phyloP scores from a whole-genome alignment of 1,140 invertebrate species.

The Propsilocerus akamusi region DNA sequence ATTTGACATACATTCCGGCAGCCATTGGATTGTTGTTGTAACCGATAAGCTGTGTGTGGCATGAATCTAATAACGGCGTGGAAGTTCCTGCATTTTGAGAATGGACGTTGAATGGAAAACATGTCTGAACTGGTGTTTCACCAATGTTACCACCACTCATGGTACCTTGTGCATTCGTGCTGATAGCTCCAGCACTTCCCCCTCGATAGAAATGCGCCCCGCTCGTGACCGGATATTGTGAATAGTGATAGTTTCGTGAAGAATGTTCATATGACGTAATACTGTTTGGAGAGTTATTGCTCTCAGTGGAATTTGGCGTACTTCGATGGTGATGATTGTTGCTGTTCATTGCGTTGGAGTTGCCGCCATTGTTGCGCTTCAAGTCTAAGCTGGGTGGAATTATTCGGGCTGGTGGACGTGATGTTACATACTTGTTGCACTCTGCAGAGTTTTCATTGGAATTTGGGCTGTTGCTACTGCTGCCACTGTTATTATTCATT shows the following conservation, averaged over 20 bases:
- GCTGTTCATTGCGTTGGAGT: background rate
- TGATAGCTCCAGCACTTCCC: background rate
- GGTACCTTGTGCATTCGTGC: background rate
- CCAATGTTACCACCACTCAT: background rate
- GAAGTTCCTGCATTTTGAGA: background rate
- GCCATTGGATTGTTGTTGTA: conserved; percentile 18
- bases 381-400: conserved; percentile 13
- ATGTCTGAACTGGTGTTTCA: background rate
- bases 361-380: conserved; percentile 5
- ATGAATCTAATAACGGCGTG: background rate
- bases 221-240: background rate
- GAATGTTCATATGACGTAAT: conserved; percentile 12
- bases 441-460: conserved; percentile 5
- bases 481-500: conserved; percentile 8
- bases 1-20: conserved; percentile 22
- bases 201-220: background rate
- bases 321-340: conserved; percentile 12
- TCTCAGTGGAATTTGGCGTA: conserved; percentile 19
- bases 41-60: conserved; percentile 9
- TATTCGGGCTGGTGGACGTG: conserved; percentile 16
- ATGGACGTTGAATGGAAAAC: background rate
- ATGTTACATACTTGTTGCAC: conserved; percentile 12
- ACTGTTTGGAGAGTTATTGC: conserved; percentile 24
- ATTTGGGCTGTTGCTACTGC: conserved; percentile 8
- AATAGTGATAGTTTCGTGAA: background rate